Evolutionary conservation across 2,797 vertebrate genomes (phyloP), one percentile per base, ranked within the genome.

Genomic region (Darevskia mixta): DNA sequence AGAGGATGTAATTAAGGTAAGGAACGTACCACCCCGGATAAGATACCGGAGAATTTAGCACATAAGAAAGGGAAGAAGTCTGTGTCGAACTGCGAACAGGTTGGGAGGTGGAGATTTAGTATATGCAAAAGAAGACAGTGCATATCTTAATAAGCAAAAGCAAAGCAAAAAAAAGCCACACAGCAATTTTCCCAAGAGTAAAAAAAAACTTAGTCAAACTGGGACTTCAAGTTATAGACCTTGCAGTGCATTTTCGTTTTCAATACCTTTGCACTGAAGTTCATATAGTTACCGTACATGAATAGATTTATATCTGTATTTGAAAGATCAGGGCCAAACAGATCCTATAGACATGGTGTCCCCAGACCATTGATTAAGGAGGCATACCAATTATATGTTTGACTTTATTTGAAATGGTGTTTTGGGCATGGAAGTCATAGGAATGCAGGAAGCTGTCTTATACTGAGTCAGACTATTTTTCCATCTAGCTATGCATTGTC

Each of bases 1-100:
- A 87, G 77, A 90, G 35, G 27, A 89, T 2, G 8, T 67, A 86
- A 87, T 86, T 85, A 85, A 92, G 77, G 18, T 66, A 83, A 89
- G 85, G n/a, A 9, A 82, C 18, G 79, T 23, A 77, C 87, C 55
- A 6, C 15, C 55, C 8, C 2, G 8, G 25, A 90, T 69, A 43
- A 38, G 79, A 23, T 41, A 3, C 69, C 75, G 64, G 27, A 91
- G 55, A 84, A 83, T n/a, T 17, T 66, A 84, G 32, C 45, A 87
- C n/a, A 5, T n/a, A 71, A 69, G 79, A 66, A 79, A 61, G 27
- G 49, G 80, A 81, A 90, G 82, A 79, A 8, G 0, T 64, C 58
- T 72, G 72, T 79, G 27, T 45, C 83, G 79, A 43, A 82, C n/a
- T 72, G 83, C 88, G 86, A 73, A 61, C 81, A 45, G 15, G 55